These are phyloP conservation scores for Romanogobio albipinnatus DNA, from an alignment of 2,113 vertebrate species.

Conservation along the genomic window DNA sequence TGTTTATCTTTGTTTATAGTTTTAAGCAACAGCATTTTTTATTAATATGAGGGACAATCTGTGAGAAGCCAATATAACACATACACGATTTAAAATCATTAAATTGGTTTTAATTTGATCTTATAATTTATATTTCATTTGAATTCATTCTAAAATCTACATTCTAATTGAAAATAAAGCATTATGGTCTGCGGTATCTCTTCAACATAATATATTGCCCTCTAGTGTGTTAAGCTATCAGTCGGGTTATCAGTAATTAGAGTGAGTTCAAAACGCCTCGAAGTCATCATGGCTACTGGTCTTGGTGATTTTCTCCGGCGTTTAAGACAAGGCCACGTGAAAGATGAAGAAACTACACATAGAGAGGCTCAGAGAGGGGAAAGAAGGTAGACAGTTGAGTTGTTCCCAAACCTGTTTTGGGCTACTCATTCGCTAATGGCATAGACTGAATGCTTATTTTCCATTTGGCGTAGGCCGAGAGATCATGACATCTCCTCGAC, in stretches of 20 bases:
- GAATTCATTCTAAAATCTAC: not conserved
- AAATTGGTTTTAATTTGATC: not conserved
- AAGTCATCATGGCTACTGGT: constrained; percentile 31
- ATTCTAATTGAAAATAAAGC: not conserved
- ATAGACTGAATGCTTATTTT: not conserved
- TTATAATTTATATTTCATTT: not conserved
- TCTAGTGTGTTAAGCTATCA: not conserved
- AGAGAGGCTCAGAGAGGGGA: not conserved
- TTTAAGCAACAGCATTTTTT: not conserved
- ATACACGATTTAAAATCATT: not conserved
- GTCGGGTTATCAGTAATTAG: not conserved
- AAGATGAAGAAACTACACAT: not conserved
- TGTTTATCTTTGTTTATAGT: not conserved
- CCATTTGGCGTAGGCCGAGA: not conserved
- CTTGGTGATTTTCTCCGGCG: constrained; percentile 12
- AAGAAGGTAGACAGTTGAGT: constrained; percentile 6
- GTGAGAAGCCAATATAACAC: not conserved
- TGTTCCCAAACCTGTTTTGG: not conserved
- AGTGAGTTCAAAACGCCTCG: not conserved
- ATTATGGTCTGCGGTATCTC: not conserved
- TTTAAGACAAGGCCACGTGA: constrained; percentile 20
- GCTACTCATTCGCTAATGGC: not conserved
- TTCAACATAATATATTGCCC: not conserved
- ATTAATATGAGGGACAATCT: not conserved
- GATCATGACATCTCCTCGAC: not conserved